Conservation (phyloP, 1,140 invertebrate species). For the Andricus grossulariae region DNA sequence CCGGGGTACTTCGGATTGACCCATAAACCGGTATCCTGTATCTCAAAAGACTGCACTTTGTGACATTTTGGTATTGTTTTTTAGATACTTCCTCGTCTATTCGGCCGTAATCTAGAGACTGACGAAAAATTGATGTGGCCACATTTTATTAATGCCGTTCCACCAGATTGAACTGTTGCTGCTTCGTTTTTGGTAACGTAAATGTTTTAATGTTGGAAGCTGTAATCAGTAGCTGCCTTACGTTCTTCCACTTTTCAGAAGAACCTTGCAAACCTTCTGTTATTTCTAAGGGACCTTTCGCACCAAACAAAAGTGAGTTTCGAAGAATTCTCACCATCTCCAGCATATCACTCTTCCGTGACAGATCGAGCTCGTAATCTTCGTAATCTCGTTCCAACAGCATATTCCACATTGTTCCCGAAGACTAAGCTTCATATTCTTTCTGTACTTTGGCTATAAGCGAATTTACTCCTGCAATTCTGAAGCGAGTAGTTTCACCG, state of each 20-base stretch:
- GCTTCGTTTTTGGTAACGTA: not conserved
- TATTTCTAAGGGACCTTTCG: no score
- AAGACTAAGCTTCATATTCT: no score
- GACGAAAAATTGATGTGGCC: not conserved
- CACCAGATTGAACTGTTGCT: slow-evolving; percentile 25
- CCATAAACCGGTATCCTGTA: slow-evolving; percentile 30
- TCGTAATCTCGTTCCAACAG: no score
- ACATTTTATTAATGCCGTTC: slow-evolving; percentile 30
- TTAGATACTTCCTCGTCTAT: slow-evolving; percentile 29
- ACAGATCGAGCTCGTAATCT: no score
- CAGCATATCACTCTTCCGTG: not conserved
- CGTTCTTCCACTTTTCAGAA: slow-evolving; percentile 4
- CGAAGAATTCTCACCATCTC: not conserved
- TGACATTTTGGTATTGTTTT: slow-evolving; percentile 10
- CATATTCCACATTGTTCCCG: no score
- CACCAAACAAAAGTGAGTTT: no score
- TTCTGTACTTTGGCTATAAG: no score
- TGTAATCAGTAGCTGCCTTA: slow-evolving; percentile 33
- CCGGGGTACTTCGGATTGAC: slow-evolving; percentile 38
- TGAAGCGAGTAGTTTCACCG: not conserved
- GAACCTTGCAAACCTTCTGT: not conserved
- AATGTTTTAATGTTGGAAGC: slow-evolving; percentile 34
- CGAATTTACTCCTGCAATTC: not conserved
- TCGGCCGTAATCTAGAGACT: slow-evolving; percentile 34
- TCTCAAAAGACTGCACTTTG: slow-evolving; percentile 10